phyloP scores from a whole-genome alignment of 1,140 invertebrate genomes.

The Caenorhabditis latens region DNA sequence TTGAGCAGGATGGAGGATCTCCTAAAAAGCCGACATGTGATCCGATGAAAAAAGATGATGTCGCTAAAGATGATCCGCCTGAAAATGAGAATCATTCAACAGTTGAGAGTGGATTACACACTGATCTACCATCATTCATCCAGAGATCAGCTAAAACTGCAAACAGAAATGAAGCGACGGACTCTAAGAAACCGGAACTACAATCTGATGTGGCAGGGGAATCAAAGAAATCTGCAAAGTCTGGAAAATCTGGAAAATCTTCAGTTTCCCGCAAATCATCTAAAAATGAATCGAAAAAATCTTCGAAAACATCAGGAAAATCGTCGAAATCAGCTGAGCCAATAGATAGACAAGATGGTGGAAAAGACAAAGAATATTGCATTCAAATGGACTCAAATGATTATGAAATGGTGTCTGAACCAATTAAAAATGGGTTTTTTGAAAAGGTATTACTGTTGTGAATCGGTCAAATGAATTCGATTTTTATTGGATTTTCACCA shows the following conservation, averaged over 20 bases:
- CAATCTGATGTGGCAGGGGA: neutral
- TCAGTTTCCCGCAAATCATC: no score
- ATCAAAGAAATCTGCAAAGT: neutral
- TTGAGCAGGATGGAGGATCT: neutral
- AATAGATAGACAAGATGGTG: neutral
- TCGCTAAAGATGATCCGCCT: no score
- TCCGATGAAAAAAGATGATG: no score
- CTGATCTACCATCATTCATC: neutral
- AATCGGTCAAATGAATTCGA: no score
- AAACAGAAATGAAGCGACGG: neutral
- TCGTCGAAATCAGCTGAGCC: neutral
- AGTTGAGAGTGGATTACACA: neutral
- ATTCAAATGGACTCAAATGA: neutral
- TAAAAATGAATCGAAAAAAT: neutral
- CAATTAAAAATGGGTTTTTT: neutral
- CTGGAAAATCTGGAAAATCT: no score
- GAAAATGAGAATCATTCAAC: no score
- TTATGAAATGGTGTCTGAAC: neutral
- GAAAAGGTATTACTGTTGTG: neutral
- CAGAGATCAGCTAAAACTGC: neutral
- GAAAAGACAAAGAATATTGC: neutral
- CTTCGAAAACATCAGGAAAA: neutral
- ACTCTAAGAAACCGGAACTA: no score
- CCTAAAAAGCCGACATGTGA: neutral
- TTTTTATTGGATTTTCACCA: no score